phyloP scores from a whole-genome alignment of 1,140 invertebrate species.

The Drosophila prosaltans region DNA sequence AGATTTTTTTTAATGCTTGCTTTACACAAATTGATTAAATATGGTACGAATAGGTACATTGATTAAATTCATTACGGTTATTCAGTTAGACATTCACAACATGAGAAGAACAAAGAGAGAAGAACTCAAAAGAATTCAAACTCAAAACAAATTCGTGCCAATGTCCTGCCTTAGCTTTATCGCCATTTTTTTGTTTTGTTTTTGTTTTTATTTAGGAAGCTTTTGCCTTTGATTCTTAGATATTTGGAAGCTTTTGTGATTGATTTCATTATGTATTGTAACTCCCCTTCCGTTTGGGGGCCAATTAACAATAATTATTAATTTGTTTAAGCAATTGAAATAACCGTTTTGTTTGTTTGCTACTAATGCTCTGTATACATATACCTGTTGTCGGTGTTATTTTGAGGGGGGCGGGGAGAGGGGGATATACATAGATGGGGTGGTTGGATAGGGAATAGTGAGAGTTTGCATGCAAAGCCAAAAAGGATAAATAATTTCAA shows the following conservation, averaged over 20 bases:
- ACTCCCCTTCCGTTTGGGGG: constrained; percentile 7
- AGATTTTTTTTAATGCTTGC: constrained; percentile 61
- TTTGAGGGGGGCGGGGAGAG: neutral
- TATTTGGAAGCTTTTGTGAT: constrained; percentile 45
- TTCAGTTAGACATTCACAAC: constrained; percentile 18
- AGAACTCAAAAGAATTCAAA: constrained; percentile 8
- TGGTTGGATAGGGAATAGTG: neutral
- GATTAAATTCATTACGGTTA: constrained; percentile 37
- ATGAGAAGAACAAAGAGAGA: constrained; percentile 4
- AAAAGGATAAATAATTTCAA: constrained; percentile 3
- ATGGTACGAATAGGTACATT: constrained; percentile 46
- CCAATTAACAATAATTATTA: constrained; percentile 32
- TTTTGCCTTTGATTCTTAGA: constrained; percentile 12
- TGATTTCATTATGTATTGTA: constrained; percentile 32
- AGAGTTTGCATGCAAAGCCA: constrained; percentile 11
- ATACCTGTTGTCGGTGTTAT: constrained; percentile 18
- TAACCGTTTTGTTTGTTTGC: constrained; percentile 11
- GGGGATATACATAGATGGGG: neutral
- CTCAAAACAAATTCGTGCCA: constrained; percentile 44
- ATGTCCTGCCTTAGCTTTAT: constrained; percentile 16
- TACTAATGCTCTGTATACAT: constrained; percentile 29
- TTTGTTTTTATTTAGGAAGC: neutral
- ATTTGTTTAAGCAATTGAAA: constrained; percentile 21
- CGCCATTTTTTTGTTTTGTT: too few relatives aligned
- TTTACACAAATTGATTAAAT: constrained; percentile 64